Evolutionary conservation across 2,888 invertebrate genomes (phyloP).

Genomic region (Stenodema calcarata): DNA sequence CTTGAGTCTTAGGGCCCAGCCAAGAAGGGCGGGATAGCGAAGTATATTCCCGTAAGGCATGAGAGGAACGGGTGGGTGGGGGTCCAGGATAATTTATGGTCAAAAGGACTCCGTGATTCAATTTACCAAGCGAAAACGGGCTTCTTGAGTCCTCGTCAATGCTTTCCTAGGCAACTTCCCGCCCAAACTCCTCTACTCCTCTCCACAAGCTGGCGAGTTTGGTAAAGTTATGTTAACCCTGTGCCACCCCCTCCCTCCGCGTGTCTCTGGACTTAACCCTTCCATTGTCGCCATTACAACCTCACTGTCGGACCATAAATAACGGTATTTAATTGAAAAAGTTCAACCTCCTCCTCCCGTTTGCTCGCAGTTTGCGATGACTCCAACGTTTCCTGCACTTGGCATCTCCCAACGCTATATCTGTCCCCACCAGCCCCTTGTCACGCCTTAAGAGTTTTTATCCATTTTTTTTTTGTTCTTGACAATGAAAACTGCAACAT

Average conservation of each 20-base stretch:
- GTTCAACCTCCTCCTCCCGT: not conserved
- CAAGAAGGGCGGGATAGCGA: not conserved
- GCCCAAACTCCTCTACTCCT: not conserved
- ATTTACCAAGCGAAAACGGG: not conserved
- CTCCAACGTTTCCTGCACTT: constrained; percentile 15
- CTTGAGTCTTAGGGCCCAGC: not conserved
- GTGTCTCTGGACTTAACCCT: not conserved
- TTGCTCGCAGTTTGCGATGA: not conserved
- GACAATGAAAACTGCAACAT: not conserved
- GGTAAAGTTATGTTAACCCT: constrained; percentile 33
- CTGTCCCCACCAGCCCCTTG: not conserved
- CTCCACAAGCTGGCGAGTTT: not conserved
- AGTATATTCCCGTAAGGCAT: not conserved
- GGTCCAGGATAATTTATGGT: constrained; percentile 19
- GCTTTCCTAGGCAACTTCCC: not conserved
- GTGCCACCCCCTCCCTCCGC: not conserved
- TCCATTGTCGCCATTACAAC: constrained; percentile 28
- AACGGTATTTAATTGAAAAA: constrained; percentile 47
- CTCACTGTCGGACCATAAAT: constrained; percentile 41
- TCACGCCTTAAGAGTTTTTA: constrained; percentile 9
- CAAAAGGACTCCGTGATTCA: constrained; percentile 14
- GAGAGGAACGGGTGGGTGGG: not conserved
- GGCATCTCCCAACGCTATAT: constrained; percentile 26
- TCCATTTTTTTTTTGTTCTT: not conserved
- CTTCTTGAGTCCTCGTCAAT: constrained; percentile 17